Percentiles rank a stretch among this genome's conserved stretches.
Conservation (phyloP, 2,797 vertebrate species). For the Epinephelus malabaricus region DNA sequence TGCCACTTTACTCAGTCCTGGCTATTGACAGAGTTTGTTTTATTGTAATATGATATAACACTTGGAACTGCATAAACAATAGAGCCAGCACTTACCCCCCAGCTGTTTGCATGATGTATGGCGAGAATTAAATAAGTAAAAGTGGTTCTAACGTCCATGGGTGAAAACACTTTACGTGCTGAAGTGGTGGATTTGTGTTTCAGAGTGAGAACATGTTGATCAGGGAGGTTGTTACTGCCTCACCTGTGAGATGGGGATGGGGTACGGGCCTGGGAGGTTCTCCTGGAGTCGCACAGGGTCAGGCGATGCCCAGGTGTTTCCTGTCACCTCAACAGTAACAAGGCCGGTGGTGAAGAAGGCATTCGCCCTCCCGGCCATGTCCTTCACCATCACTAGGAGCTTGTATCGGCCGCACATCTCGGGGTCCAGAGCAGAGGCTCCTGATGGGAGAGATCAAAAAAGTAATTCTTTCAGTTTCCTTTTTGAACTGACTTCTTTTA, state of each 20-base stretch:
- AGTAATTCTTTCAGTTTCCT: not conserved
- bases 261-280: slow-evolving; percentile 86
- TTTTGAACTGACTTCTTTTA: not conserved
- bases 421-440: slow-evolving; percentile 83
- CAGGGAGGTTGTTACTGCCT: slow-evolving; percentile 31
- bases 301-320: slow-evolving; percentile 87
- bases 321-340: slow-evolving; percentile 84
- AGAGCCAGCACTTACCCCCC: slow-evolving; percentile 18
- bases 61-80: slow-evolving; percentile 37
- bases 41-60: slow-evolving; percentile 57
- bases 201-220: not conserved
- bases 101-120: slow-evolving; percentile 28
- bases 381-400: slow-evolving; percentile 88
- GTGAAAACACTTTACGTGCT: not conserved
- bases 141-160: slow-evolving; percentile 1
- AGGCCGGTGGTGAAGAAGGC: slow-evolving; percentile 86
- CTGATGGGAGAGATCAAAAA: slow-evolving; percentile 61
- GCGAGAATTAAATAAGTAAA: slow-evolving; percentile 16
- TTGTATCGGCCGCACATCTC: slow-evolving; percentile 86
- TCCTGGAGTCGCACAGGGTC: slow-evolving; percentile 86
- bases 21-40: slow-evolving; percentile 61
- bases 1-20: slow-evolving; percentile 54
- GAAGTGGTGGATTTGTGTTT: not conserved
- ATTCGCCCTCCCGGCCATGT: slow-evolving; percentile 85
- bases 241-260: slow-evolving; percentile 88